Evolutionary conservation across 2,797 vertebrate genomes (phyloP).

Genomic region (Periparus ater): DNA sequence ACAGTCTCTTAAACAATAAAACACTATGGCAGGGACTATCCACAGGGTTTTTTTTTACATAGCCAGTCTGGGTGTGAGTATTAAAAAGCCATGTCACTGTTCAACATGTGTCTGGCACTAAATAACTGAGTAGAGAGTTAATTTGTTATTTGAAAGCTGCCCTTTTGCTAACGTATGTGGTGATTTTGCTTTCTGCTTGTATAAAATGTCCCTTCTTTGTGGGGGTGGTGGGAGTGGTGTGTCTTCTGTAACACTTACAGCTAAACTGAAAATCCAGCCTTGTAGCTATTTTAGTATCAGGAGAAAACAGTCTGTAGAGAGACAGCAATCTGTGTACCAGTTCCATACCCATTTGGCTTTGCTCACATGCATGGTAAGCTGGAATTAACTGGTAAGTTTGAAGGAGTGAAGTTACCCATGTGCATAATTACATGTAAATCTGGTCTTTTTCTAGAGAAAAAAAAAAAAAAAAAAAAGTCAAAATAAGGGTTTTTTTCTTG

Average conservation of each 20-base stretch:
- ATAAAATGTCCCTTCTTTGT: background rate
- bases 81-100: background rate
- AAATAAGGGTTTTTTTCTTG: slow-evolving; percentile 18
- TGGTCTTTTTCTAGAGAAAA: background rate
- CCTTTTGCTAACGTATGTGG: background rate
- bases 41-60: background rate
- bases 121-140: background rate
- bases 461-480: slow-evolving; percentile 15
- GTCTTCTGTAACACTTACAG: background rate
- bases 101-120: background rate
- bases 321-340: background rate
- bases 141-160: background rate
- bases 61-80: background rate
- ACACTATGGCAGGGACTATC: background rate
- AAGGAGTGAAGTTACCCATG: background rate
- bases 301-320: background rate
- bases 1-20: background rate
- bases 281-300: background rate
- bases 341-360: background rate
- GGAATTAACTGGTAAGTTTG: background rate
- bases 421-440: background rate
- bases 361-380: background rate
- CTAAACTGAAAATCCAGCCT: background rate
- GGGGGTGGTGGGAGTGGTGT: background rate
- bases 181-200: background rate